These are phyloP conservation scores for Drosophila dunni DNA, from an alignment of 1,140 invertebrate genomes.

Conservation along the genomic window DNA sequence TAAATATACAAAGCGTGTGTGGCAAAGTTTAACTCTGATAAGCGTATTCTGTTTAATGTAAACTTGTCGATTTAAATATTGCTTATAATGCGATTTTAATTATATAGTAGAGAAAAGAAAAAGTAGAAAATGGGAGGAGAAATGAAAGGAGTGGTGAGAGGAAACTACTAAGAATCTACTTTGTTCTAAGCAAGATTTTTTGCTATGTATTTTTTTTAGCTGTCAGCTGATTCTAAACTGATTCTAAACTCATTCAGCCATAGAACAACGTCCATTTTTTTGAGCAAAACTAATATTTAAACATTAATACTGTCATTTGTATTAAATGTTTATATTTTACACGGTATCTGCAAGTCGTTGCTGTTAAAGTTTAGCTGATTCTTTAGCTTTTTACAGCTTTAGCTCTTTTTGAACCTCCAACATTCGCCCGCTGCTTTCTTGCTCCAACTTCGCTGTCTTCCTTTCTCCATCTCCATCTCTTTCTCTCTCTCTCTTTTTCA, in stretches of 20 bases:
- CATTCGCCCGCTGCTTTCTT: background rate
- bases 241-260: background rate
- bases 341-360: conserved; percentile 26
- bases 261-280: conserved; percentile 6
- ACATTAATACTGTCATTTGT: too few relatives aligned
- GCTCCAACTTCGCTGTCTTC: conserved; percentile 25
- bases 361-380: conserved; percentile 1
- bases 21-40: background rate
- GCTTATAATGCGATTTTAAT: conserved; percentile 4
- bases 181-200: too few relatives aligned
- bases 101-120: conserved; percentile 4
- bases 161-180: background rate
- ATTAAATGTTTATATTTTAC: background rate
- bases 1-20: background rate
- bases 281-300: background rate
- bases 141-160: background rate
- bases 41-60: background rate
- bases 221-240: conserved; percentile 6
- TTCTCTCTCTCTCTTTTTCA: background rate
- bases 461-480: conserved; percentile 14
- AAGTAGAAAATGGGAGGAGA: background rate
- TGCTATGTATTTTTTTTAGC: background rate
- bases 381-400: conserved; percentile 24
- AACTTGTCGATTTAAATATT: conserved; percentile 1
- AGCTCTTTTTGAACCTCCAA: background rate